Conservation (phyloP, 2,888 invertebrate species). For the Caprella mutica region DNA sequence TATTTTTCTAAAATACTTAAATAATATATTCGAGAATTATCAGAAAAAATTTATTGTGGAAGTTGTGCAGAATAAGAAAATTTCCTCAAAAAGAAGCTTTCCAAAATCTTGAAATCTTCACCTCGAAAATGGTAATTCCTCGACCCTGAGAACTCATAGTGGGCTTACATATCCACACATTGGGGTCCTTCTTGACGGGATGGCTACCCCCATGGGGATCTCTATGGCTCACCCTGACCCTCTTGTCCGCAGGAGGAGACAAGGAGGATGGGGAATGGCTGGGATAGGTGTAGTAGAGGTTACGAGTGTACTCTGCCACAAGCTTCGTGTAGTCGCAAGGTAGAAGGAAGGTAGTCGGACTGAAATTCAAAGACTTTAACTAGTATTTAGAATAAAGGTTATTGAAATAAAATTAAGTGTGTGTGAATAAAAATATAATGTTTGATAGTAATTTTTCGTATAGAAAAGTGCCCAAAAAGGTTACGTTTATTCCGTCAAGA, state of each 20-base stretch:
- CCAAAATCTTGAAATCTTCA: no score
- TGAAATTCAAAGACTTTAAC: no score
- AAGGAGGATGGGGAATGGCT: not conserved
- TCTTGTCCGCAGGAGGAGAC: not conserved
- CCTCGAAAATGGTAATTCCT: slow-evolving; percentile 70
- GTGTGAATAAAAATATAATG: no score
- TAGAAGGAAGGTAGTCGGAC: slow-evolving; percentile 66
- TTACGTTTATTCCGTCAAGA: no score
- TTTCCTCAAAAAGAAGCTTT: no score
- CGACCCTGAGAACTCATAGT: slow-evolving; percentile 73
- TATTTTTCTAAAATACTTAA: not conserved
- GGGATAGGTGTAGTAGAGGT: slow-evolving; percentile 23
- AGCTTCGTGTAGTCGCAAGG: slow-evolving; percentile 73
- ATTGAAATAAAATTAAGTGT: no score
- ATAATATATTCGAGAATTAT: no score
- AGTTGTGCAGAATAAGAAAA: no score
- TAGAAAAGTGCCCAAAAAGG: no score
- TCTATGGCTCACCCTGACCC: not conserved
- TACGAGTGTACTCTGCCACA: slow-evolving; percentile 61
- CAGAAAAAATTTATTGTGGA: no score
- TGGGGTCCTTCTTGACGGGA: slow-evolving; percentile 39
- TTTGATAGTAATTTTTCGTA: no score
- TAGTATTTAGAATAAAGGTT: no score
- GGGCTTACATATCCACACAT: slow-evolving; percentile 72
- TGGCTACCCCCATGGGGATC: slow-evolving; percentile 38